phyloP scores from a whole-genome alignment of 1,140 invertebrate species.

The Drosophila tani region DNA sequence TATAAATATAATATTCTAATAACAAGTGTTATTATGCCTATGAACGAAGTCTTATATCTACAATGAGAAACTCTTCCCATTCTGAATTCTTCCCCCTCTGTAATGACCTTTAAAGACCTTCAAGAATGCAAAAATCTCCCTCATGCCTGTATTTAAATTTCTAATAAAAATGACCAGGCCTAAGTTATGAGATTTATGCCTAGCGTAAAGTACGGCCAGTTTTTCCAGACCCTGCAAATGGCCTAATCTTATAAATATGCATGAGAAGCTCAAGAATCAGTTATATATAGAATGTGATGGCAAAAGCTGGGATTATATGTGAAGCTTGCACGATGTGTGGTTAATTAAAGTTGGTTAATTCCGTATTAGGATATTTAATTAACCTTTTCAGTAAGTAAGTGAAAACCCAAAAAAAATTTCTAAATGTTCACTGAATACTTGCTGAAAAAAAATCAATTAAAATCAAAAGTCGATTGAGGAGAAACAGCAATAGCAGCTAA shows the following conservation, averaged over 20 bases:
- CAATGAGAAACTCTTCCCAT: not conserved
- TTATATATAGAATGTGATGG: slow-evolving; percentile 21
- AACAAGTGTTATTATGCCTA: not conserved
- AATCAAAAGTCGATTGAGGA: not conserved
- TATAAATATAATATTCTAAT: no score
- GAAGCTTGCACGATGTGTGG: not conserved
- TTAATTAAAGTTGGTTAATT: not conserved
- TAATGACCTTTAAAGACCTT: slow-evolving; percentile 15
- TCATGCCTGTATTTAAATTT: slow-evolving; percentile 10
- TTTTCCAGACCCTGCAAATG: slow-evolving; percentile 17
- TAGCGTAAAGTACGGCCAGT: slow-evolving; percentile 22
- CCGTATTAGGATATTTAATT: not conserved
- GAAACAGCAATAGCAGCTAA: not conserved
- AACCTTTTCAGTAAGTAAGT: not conserved
- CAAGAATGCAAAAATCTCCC: not conserved
- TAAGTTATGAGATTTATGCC: slow-evolving; percentile 36
- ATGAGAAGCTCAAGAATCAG: slow-evolving; percentile 6
- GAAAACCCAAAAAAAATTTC: not conserved
- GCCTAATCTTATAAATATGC: slow-evolving; percentile 41
- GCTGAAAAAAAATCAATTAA: slow-evolving; percentile 52
- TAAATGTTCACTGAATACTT: not conserved
- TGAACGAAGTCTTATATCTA: no score
- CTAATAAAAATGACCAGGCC: slow-evolving; percentile 10
- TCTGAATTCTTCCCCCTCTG: not conserved
- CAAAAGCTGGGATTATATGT: not conserved